Evolutionary conservation across 2,888 invertebrate species (phyloP), one percentile per base, ranked within the genome.

Genomic region (Acleris emargana): DNA sequence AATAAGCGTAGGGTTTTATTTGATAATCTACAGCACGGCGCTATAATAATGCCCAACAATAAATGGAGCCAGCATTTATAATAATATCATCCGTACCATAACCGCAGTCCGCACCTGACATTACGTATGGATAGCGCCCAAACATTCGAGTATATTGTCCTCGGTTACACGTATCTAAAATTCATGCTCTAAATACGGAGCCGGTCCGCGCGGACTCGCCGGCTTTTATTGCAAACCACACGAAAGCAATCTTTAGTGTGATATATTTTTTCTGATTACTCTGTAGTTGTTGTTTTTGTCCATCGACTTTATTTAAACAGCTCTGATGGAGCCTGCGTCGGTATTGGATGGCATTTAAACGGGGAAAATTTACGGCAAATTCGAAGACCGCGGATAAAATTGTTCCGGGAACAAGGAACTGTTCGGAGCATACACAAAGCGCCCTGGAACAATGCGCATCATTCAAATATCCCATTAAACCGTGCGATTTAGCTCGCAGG

Each of bases 381-480:
- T 18, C 55, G 60, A 16, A 38, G 55, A 50, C 51, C 60, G 20
- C 51, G 38, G 47, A 64, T 49, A 52, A 42, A 57, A 58, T 32
- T 53, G 50, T 63, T 58, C 42, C 58, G 58, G 52, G 54, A 63
- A 63, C 59, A 54, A 58, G 64, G 54, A 77, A 82, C 81, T 79
- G 81, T 81, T 84, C 76, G 71, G 74, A 80, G 75, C 82, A 82
- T 84, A 83, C 81, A 79, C 79, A 78, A 84, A 82, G 80, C 84
- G 80, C 81, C 84, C 82, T 81, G 82, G 86, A 88, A 89, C 87
- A 89, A 89, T 88, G 87, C 85, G 81, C 83, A 83, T 89, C 87
- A 85, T 88, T 89, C 87, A 84, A 84, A 88, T 86, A 85, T 84
- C 82, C 88, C 86, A 89, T 89, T 91, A 88, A 89, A 87, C 82